These are phyloP conservation scores for Nipponia nippon DNA, from an alignment of 2,113 vertebrate genomes.

Conservation along the genomic window DNA sequence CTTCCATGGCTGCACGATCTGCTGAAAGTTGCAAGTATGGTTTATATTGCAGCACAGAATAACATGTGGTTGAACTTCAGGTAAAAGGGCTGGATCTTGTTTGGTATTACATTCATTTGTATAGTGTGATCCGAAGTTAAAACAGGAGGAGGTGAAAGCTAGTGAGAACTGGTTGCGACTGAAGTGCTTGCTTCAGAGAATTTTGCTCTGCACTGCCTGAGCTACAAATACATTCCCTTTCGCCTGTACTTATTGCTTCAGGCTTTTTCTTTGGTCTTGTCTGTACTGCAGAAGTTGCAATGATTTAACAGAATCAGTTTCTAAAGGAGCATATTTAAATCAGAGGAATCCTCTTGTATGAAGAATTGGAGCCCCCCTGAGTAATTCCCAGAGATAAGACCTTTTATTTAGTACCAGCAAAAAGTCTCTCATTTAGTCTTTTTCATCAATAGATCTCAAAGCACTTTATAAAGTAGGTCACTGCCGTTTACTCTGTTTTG, in stretches of 20 bases:
- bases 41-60: not conserved
- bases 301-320: not conserved
- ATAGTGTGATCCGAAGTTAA: not conserved
- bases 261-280: not conserved
- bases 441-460: not conserved
- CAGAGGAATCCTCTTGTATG: not conserved
- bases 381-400: not conserved
- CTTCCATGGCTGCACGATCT: not conserved
- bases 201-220: not conserved
- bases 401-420: not conserved
- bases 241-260: not conserved
- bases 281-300: not conserved
- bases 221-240: not conserved
- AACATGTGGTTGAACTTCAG: not conserved
- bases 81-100: not conserved
- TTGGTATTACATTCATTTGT: not conserved
- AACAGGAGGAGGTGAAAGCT: not conserved
- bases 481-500: not conserved
- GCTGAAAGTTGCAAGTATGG: not conserved
- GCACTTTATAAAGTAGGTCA: not conserved
- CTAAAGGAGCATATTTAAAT: not conserved
- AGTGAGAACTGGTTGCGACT: not conserved
- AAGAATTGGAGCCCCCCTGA: not conserved
- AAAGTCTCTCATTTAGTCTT: not conserved
- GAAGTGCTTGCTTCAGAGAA: not conserved